Conservation (phyloP, 2,113 vertebrate genomes). For the Coptodon rendalli region DNA sequence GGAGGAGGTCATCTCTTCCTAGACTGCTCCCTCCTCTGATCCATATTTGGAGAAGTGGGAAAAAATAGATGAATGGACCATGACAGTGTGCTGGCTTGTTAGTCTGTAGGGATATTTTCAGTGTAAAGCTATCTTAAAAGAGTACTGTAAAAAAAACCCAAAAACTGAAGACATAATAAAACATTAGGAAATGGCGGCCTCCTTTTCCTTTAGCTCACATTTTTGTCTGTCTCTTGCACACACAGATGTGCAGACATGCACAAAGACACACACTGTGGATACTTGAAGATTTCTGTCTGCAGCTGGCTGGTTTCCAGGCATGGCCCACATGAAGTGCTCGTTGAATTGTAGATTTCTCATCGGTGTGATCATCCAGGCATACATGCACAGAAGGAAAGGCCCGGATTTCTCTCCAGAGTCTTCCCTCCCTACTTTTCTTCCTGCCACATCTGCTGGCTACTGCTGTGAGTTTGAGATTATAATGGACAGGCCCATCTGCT, state of each 20-base stretch:
- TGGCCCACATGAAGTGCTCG: constrained; percentile 28
- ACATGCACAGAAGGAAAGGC: constrained; percentile 47
- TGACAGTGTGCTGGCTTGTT: background rate
- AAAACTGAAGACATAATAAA: background rate
- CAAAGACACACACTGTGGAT: constrained; percentile 19
- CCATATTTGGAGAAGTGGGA: background rate
- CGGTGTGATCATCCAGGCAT: constrained; percentile 58
- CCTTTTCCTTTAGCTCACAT: background rate
- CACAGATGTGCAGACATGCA: background rate
- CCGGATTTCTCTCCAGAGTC: constrained; percentile 43
- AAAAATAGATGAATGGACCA: background rate
- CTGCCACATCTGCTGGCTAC: constrained; percentile 60
- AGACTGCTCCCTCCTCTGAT: background rate
- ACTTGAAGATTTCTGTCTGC: constrained; percentile 20
- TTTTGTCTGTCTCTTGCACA: background rate
- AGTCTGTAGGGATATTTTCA: background rate
- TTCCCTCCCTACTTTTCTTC: constrained; percentile 37
- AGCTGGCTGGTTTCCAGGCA: constrained; percentile 59
- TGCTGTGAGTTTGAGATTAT: constrained; percentile 39
- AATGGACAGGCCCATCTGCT: constrained; percentile 60
- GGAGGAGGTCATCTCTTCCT: background rate
- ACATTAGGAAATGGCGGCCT: background rate
- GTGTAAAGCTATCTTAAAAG: background rate
- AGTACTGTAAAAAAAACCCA: fast-evolving
- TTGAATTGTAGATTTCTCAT: constrained; percentile 60